A percentile compares a stretch with the other conserved stretches of the same genome.
phyloP scores from a whole-genome alignment of 2,797 vertebrate species.

The Anguilla pacifica region DNA sequence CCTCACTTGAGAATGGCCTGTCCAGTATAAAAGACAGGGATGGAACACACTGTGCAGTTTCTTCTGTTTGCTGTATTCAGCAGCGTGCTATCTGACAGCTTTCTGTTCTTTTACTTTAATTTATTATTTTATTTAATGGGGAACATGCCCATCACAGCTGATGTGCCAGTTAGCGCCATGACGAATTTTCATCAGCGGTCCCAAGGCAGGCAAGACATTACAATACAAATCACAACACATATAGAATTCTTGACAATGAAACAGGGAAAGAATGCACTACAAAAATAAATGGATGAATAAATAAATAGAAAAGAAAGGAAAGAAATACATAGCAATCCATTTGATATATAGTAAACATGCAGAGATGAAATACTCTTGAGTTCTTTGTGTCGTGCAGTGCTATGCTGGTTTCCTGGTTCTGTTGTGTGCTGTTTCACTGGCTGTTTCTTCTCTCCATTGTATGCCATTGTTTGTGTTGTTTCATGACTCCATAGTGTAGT shows the following conservation, averaged over 20 bases:
- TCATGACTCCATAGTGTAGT: neutral
- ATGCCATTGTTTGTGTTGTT: neutral
- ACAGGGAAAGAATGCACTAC: too few species aligned
- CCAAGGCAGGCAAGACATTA: too few species aligned
- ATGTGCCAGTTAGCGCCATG: too few species aligned
- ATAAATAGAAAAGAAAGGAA: too few species aligned
- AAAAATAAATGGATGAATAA: too few species aligned
- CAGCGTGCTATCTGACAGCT: neutral
- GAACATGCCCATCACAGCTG: too few species aligned
- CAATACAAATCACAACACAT: too few species aligned
- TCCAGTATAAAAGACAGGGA: neutral
- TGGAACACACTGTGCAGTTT: neutral
- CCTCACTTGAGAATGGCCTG: neutral
- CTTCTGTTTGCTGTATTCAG: conserved; percentile 19
- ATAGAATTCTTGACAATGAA: too few species aligned
- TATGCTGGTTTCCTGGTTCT: neutral
- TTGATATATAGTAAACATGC: too few species aligned
- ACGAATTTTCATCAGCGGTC: too few species aligned
- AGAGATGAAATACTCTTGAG: neutral
- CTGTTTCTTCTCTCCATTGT: neutral
- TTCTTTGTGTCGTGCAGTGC: neutral
- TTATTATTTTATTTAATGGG: too few species aligned
- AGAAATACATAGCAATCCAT: too few species aligned
- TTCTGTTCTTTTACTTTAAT: neutral
- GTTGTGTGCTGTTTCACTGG: neutral